These are phyloP conservation scores for Lerema accius DNA, from an alignment of 1,140 invertebrate genomes.

Conservation along the genomic window DNA sequence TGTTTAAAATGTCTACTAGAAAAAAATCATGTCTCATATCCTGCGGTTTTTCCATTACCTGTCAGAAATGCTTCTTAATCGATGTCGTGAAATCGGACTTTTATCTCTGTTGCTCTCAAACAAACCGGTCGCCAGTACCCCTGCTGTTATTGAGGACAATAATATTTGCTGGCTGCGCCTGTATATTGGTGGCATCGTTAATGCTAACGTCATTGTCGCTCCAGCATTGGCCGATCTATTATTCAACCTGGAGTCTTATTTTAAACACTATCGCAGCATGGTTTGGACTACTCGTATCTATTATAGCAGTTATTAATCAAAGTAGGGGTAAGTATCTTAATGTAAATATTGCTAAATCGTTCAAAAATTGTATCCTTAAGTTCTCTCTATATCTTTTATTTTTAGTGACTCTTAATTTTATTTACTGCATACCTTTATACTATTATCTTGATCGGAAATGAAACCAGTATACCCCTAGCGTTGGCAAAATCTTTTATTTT, in stretches of 20 bases:
- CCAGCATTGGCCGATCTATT: conserved; percentile 57
- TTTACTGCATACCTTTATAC: too few relatives aligned
- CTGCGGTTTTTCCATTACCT: conserved; percentile 64
- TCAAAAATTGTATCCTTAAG: too few relatives aligned
- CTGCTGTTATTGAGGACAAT: conserved; percentile 53
- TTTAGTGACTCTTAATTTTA: too few relatives aligned
- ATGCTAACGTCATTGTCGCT: conserved; percentile 36
- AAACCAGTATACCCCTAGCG: too few relatives aligned
- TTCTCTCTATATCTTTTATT: too few relatives aligned
- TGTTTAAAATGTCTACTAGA: conserved; percentile 54
- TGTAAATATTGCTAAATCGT: too few relatives aligned
- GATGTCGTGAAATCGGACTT: conserved; percentile 57
- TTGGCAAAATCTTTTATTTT: too few relatives aligned
- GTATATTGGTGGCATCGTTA: conserved; percentile 53
- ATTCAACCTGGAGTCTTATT: conserved; percentile 68
- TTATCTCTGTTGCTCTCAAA: conserved; percentile 61
- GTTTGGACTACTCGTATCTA: conserved; percentile 53
- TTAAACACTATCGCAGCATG: conserved; percentile 52
- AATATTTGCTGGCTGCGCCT: conserved; percentile 52
- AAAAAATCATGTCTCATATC: too few relatives aligned
- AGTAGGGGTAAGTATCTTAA: too few relatives aligned
- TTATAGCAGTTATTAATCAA: too few relatives aligned
- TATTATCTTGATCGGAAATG: too few relatives aligned
- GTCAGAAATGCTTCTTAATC: conserved; percentile 48
- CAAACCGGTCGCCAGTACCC: conserved; percentile 48